Evolutionary conservation across 2,797 vertebrate genomes (phyloP).

Genomic region (Vipera ursinii): DNA sequence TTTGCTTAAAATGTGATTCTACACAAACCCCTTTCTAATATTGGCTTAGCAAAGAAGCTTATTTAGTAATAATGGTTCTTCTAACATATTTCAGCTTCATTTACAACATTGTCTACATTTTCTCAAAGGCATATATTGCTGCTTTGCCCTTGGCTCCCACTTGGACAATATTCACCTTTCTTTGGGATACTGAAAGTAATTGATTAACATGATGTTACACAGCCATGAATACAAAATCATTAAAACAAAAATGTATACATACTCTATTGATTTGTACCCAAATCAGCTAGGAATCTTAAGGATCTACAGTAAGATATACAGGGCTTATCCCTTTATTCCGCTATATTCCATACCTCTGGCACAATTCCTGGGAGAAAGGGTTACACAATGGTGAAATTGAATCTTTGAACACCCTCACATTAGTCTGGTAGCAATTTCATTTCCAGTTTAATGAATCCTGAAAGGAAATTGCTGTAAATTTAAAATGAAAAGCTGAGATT

Average conservation of each 20-base stretch:
- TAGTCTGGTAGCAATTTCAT: neutral
- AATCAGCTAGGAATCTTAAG: neutral
- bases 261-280: neutral
- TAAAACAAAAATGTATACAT: neutral
- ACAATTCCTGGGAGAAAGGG: too few species aligned
- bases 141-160: neutral
- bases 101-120: neutral
- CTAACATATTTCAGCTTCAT: neutral
- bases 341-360: neutral
- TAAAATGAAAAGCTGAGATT: neutral
- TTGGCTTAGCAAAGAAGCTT: neutral
- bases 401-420: neutral
- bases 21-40: neutral
- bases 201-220: neutral
- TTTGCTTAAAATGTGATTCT: neutral
- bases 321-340: neutral
- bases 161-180: neutral
- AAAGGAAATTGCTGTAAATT: neutral
- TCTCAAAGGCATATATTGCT: neutral
- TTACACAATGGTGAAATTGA: neutral
- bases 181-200: neutral
- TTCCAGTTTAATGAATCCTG: neutral
- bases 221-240: neutral
- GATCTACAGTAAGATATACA: neutral
- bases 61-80: neutral